Conservation (phyloP, 2,888 invertebrate species). For the Himalopsyche anomala region DNA sequence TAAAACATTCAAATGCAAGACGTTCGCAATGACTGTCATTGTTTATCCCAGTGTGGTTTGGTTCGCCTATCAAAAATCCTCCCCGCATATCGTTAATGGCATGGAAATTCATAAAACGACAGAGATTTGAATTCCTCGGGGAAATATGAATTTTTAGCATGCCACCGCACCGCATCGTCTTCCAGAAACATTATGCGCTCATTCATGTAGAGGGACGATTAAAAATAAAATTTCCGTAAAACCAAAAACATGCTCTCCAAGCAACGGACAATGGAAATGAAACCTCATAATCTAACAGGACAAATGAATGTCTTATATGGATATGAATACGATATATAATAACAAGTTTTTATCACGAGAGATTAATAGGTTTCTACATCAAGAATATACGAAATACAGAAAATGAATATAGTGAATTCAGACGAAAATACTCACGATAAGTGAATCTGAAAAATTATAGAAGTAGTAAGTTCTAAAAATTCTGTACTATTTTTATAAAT, state of each 20-base stretch:
- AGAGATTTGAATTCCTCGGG: slow-evolving; percentile 31
- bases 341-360: too few relatives aligned
- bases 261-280: background rate
- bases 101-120: slow-evolving; percentile 45
- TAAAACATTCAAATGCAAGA: too few relatives aligned
- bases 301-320: too few relatives aligned
- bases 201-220: slow-evolving; percentile 29
- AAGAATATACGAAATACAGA: too few relatives aligned
- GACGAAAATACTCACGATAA: too few relatives aligned
- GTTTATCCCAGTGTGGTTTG: background rate
- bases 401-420: too few relatives aligned
- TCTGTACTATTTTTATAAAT: too few relatives aligned
- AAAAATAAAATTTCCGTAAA: background rate
- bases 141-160: slow-evolving; percentile 44
- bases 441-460: too few relatives aligned
- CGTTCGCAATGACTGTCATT: background rate
- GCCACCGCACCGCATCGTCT: slow-evolving; percentile 28
- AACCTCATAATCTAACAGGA: too few relatives aligned
- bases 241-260: background rate
- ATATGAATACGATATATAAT: too few relatives aligned
- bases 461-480: too few relatives aligned
- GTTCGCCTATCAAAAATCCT: slow-evolving; percentile 9
- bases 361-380: too few relatives aligned
- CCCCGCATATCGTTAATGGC: slow-evolving; percentile 9
- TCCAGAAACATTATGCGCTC: slow-evolving; percentile 28